Base-by-base conservation (phyloP, 2,888 invertebrate species). In the Spicauda simplicius region DNA sequence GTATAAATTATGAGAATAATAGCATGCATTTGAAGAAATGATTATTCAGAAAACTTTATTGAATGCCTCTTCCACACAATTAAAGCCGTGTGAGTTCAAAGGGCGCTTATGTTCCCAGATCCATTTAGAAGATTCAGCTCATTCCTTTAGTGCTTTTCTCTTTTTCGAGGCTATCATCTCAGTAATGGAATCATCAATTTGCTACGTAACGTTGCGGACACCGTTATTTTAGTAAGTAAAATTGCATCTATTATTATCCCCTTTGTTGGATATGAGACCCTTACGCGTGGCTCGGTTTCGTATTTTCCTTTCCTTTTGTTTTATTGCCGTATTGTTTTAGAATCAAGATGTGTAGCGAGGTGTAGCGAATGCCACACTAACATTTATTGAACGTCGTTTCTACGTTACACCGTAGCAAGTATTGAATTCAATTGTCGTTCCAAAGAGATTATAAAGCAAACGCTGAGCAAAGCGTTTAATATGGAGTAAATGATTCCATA, bases 141-240 rank as follows among this genome's bases (percentile, higher is more conserved):
- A 41, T 41, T 41, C 25, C 25, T 59, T 52, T 61, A 33, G 64
- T 58, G 10, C 30, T 57, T 58, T 58, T 64, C 57, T 57, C 64
- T 18, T 64, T 50, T 18, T 37, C 50, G 20, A 16, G 52, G 37
- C 57, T 57, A 52, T 64, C 57, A 37, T 64, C 54, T 41, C 48
- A 48, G 54, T 55, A 55, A 65, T 65, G 45, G 53, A 60, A 50
- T 55, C 66, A 66, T 66, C 60, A 60, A 66, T 60, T 65, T 65
- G 20, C 45, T 41, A 60, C 66, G 66, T 59, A 12, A 54, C 57
- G 52, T 52, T 58, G 58, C 53, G 65, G 59, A 54, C 59, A 66
- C 18, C 54, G 54, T 55, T 66, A 57, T 58, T 58, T 58, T 53
- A 53, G 64, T 65, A 59, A 59, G 53, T 58, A 58, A 65, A 65